These are phyloP conservation scores for Peromyscus nudipes DNA, from an alignment of 2,797 vertebrate species.

Conservation along the genomic window DNA sequence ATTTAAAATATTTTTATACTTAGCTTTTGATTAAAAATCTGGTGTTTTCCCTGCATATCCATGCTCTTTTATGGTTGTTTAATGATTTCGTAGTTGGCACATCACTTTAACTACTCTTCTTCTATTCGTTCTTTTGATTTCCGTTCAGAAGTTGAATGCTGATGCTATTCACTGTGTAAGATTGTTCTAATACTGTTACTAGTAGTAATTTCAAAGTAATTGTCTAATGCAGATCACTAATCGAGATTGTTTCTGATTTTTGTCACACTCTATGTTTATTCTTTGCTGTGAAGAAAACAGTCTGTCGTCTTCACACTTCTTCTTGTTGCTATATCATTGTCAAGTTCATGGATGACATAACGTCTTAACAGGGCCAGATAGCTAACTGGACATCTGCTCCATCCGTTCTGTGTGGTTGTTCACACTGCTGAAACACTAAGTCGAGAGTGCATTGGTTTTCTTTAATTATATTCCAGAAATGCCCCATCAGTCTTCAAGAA, in stretches of 20 bases:
- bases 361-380: background rate
- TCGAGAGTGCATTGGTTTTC: background rate
- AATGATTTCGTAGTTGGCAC: slow-evolving; percentile 34
- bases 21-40: slow-evolving; percentile 53
- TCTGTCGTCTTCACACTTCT: background rate
- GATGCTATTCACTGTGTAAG: slow-evolving; percentile 25
- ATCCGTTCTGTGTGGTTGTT: background rate
- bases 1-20: slow-evolving; percentile 56
- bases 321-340: background rate
- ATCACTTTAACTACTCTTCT: slow-evolving; percentile 15
- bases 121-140: slow-evolving; percentile 50
- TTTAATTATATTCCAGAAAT: background rate
- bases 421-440: background rate
- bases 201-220: slow-evolving; percentile 55
- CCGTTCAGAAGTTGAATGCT: slow-evolving; percentile 52
- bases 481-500: background rate
- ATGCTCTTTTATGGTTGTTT: background rate
- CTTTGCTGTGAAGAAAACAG: background rate
- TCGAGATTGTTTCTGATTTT: background rate
- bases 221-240: background rate
- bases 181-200: background rate
- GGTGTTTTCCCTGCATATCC: slow-evolving; percentile 18
- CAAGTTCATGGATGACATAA: background rate
- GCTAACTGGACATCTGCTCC: background rate
- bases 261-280: background rate